Conservation (phyloP, 2,888 invertebrate species). For the Hoplodrina blanda region DNA sequence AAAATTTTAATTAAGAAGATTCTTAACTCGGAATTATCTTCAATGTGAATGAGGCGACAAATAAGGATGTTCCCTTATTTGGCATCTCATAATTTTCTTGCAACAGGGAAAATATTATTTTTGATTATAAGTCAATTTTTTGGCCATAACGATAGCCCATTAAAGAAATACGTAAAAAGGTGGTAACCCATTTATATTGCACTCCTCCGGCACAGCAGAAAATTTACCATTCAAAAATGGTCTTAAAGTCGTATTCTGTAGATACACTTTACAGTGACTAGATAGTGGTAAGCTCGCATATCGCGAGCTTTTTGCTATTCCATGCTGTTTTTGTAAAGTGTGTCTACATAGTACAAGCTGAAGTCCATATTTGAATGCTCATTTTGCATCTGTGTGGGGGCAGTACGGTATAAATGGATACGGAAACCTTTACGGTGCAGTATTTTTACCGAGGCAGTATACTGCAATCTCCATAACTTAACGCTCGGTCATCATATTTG, state of each 20-base stretch:
- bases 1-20: conserved; percentile 15
- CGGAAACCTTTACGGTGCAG: background rate
- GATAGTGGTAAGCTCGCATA: too few species aligned
- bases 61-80: conserved; percentile 19
- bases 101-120: conserved; percentile 25
- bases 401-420: too few species aligned
- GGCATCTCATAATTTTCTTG: conserved; percentile 18
- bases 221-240: too few species aligned
- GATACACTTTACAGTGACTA: too few species aligned
- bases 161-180: background rate
- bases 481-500: conserved; percentile 11
- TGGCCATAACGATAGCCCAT: conserved; percentile 10
- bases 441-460: conserved; percentile 4
- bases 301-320: too few species aligned
- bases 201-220: too few species aligned
- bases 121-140: conserved; percentile 27
- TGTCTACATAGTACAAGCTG: too few species aligned
- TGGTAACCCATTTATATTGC: too few species aligned
- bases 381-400: too few species aligned
- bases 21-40: conserved; percentile 7
- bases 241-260: too few species aligned
- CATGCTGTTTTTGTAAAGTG: too few species aligned
- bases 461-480: conserved; percentile 43
- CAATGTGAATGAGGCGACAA: conserved; percentile 5
- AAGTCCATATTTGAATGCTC: too few species aligned